These are phyloP conservation scores for Acanthosepion esculentum DNA, from an alignment of 2,888 invertebrate genomes.

Conservation along the genomic window DNA sequence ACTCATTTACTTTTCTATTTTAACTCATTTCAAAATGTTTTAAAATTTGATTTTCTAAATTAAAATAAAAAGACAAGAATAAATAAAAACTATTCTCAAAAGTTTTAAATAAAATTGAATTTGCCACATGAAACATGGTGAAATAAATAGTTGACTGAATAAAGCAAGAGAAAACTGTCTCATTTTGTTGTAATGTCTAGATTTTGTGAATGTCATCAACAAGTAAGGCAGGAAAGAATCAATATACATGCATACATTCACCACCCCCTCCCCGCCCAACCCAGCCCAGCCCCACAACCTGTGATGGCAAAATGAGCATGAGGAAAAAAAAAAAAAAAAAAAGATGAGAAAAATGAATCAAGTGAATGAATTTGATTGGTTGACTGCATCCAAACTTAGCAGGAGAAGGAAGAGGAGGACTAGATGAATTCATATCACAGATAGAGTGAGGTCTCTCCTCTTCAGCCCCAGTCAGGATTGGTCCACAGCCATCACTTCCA, in stretches of 20 bases:
- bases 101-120: not conserved
- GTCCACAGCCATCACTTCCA: conserved; percentile 66
- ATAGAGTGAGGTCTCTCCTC: conserved; percentile 38
- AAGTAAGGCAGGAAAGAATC: not conserved
- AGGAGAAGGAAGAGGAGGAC: conserved; percentile 39
- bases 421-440: conserved; percentile 45
- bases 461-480: conserved; percentile 49
- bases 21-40: not conserved
- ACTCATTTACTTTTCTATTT: too few relatives aligned
- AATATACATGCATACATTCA: not conserved
- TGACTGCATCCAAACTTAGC: conserved; percentile 25
- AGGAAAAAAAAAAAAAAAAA: not conserved
- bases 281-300: not conserved
- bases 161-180: not conserved
- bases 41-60: not conserved
- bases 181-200: not conserved
- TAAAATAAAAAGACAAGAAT: too few relatives aligned
- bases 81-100: not conserved
- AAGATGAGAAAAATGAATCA: not conserved
- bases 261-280: not conserved
- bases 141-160: not conserved
- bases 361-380: conserved; percentile 17
- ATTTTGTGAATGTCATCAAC: not conserved
- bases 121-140: not conserved
- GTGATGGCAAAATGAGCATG: conserved; percentile 1